Conservation (phyloP, 2,888 invertebrate genomes). For the Cactoblastis cactorum region DNA sequence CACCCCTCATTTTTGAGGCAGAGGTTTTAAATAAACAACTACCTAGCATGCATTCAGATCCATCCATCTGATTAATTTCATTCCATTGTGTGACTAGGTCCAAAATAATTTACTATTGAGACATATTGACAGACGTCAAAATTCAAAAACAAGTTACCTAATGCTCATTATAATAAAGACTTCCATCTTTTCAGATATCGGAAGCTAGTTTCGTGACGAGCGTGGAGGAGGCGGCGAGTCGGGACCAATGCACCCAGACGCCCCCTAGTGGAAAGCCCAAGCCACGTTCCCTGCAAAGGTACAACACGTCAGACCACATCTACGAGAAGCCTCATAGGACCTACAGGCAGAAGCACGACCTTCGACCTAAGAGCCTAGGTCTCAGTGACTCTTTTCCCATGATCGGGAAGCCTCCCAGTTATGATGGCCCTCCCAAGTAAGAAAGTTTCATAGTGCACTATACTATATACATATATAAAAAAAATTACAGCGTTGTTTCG, state of each 20-base stretch:
- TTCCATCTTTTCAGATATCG: conserved; percentile 51
- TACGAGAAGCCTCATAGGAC: conserved; percentile 52
- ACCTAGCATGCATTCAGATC: too few species aligned
- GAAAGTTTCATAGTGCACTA: neutral
- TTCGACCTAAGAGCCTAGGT: conserved; percentile 56
- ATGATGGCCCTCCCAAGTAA: conserved; percentile 41
- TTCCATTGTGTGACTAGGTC: too few species aligned
- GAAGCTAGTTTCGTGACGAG: conserved; percentile 74
- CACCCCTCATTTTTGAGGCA: too few species aligned
- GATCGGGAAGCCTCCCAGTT: conserved; percentile 60
- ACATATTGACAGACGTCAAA: too few species aligned
- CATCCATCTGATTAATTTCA: too few species aligned
- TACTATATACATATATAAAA: too few species aligned
- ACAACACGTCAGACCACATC: conserved; percentile 76
- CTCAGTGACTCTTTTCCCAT: conserved; percentile 63
- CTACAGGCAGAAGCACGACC: conserved; percentile 45
- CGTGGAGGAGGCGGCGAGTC: conserved; percentile 55
- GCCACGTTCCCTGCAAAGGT: conserved; percentile 75
- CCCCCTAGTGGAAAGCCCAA: conserved; percentile 65
- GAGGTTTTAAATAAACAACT: too few species aligned
- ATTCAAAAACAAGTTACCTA: too few species aligned
- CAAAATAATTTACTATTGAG: too few species aligned
- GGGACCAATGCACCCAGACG: conserved; percentile 72
- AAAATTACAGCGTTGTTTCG: too few species aligned
- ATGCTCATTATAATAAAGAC: neutral